phyloP scores from a whole-genome alignment of 2,113 vertebrate genomes.

The Euleptes europaea region DNA sequence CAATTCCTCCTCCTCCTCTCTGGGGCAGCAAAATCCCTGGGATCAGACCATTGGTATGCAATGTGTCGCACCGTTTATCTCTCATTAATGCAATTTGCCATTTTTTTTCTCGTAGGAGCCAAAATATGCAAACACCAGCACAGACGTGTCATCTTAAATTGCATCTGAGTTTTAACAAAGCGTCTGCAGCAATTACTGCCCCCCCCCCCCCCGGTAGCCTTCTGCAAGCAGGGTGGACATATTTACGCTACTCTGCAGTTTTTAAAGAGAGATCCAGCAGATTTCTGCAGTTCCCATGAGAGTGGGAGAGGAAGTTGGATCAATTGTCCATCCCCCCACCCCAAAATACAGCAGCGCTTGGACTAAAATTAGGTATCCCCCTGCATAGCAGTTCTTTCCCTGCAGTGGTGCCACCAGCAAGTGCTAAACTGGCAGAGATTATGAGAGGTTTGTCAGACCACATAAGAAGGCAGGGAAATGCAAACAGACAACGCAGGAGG shows the following conservation, averaged over 20 bases:
- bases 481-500: neutral
- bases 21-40: neutral
- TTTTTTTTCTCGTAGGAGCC: neutral
- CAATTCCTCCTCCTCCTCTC: no score
- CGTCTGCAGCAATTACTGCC: neutral
- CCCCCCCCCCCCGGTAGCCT: neutral
- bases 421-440: neutral
- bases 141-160: neutral
- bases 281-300: neutral
- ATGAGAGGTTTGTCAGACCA: constrained; percentile 9
- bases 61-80: neutral
- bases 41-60: neutral
- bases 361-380: constrained; percentile 34
- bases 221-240: neutral
- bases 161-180: neutral
- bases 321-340: neutral
- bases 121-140: neutral
- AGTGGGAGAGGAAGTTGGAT: neutral
- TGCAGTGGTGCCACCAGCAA: neutral
- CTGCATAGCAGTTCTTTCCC: constrained; percentile 5
- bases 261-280: neutral
- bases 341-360: neutral
- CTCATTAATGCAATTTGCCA: neutral
- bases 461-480: neutral
- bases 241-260: neutral